A percentile compares a stretch with the other conserved stretches of the same genome.
Evolutionary conservation across 2,113 vertebrate genomes (phyloP).

Genomic region (Chunga burmeisteri): DNA sequence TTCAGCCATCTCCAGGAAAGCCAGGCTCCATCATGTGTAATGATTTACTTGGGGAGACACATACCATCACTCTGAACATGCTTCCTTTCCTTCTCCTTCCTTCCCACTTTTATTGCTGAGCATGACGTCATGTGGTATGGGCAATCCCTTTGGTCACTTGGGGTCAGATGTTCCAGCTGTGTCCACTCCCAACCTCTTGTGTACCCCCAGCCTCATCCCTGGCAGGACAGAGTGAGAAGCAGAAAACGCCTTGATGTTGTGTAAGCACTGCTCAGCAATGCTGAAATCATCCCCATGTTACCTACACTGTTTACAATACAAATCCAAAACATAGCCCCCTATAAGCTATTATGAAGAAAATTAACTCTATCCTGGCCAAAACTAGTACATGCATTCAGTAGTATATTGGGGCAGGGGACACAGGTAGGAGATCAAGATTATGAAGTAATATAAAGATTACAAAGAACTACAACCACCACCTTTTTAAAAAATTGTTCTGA

Average conservation of each 20-base stretch:
- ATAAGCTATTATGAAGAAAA: neutral
- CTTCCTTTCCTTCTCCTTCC: neutral
- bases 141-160: neutral
- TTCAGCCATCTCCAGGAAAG: neutral
- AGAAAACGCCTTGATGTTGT: neutral
- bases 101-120: neutral
- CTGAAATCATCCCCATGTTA: neutral
- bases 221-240: neutral
- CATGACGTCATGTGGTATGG: accelerated
- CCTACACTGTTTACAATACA: neutral
- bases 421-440: neutral
- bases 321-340: neutral
- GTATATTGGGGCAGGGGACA: neutral
- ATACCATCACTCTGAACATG: accelerated
- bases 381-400: neutral
- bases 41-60: accelerated
- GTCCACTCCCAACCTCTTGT: neutral
- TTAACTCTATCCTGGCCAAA: neutral
- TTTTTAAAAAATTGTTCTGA: neutral
- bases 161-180: neutral
- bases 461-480: neutral
- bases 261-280: neutral
- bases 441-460: neutral
- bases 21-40: accelerated
- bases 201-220: accelerated